Evolutionary conservation across 2,797 vertebrate species (phyloP), one percentile per base, ranked within the genome.

Genomic region (Leptodactylus fallax): DNA sequence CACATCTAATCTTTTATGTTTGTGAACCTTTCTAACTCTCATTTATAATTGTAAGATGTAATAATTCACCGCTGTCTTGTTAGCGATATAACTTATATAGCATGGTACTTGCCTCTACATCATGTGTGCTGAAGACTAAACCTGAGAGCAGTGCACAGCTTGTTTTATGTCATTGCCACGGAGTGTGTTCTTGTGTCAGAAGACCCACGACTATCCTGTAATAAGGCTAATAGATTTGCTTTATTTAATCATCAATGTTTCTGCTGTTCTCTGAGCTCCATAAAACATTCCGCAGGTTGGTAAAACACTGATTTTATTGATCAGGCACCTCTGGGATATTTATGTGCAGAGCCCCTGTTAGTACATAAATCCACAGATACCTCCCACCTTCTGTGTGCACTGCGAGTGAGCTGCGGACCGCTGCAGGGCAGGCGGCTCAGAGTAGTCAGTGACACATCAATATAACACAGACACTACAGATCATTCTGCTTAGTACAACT

Each of bases 171-270:
- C 83, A 14, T 81, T 58, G 83, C 53, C 72, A 69, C 36, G 74
- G 49, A 51, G 79, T 61, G 27, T n/a, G 61, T 72, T 12, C 67
- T 58, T 61, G 69, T 83, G 82, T 89, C 85, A 79, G 81, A 49
- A 56, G 72, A 55, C 45, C 79, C 71, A 16, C 55, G 21, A 69
- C 79, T 49, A 36, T 78, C 71, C 49, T 51, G 87, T 95, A 95
- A 95, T 95, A 94, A 94, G 94, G 94, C 95, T 94, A 94, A 95
- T 95, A 93, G 49, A 91, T 93, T 94, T 93, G 92, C 91, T 95
- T 95, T 94, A 94, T 94, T 95, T 95, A 95, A 95, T 95, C 95
- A 94, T 95, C 94, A 94, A 93, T 92, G 90, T 90, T 93, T 91
- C 90, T 87, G 90, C 92, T 90, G 77, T 92, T 93, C 92, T 91